These are phyloP conservation scores for Ovis canadensis DNA, from an alignment of 2,113 vertebrate genomes.

Conservation along the genomic window DNA sequence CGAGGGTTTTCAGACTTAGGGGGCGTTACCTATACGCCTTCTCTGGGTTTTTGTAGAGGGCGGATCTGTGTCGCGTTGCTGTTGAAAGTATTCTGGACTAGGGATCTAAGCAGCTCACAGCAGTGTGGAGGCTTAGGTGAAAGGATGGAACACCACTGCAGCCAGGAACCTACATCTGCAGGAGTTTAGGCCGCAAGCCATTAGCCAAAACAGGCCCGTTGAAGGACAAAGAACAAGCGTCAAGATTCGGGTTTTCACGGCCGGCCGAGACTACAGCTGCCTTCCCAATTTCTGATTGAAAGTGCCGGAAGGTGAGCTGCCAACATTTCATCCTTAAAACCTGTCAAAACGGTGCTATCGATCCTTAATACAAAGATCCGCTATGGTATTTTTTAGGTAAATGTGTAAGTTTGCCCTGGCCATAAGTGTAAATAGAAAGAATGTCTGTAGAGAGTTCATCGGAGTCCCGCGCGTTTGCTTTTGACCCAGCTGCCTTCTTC, in stretches of 20 bases:
- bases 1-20: neutral
- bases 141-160: neutral
- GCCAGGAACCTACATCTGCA: neutral
- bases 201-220: neutral
- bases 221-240: neutral
- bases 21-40: neutral
- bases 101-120: neutral
- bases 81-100: neutral
- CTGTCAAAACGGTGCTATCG: constrained; percentile 66
- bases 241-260: neutral
- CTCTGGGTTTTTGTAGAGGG: neutral
- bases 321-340: constrained; percentile 45
- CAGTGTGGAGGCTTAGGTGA: neutral
- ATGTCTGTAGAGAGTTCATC: constrained; percentile 38
- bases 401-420: constrained; percentile 7
- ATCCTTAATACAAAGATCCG: constrained; percentile 43
- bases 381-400: constrained; percentile 37
- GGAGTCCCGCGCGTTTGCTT: neutral
- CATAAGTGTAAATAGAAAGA: constrained; percentile 52
- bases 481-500: neutral
- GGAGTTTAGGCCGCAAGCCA: neutral
- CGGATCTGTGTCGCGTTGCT: neutral
- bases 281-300: constrained; percentile 4
- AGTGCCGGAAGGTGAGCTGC: constrained; percentile 10
- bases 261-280: neutral